Percentiles rank a stretch among this genome's conserved stretches.
phyloP scores from a whole-genome alignment of 2,797 vertebrate species.

The Enteromius fasciolatus region DNA sequence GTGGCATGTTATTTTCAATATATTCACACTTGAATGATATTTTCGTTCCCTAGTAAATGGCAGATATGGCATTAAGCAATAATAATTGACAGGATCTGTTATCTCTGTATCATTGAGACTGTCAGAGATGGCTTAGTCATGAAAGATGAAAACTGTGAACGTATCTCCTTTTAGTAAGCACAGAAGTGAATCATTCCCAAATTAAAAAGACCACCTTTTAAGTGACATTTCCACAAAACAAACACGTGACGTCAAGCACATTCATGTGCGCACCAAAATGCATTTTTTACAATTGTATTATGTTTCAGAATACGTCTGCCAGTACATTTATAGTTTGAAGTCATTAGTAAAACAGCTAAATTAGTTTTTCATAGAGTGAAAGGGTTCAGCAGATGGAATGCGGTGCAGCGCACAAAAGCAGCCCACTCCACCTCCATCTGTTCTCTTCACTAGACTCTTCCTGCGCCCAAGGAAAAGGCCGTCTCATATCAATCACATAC shows the following conservation, averaged over 20 bases:
- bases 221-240: background rate
- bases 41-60: background rate
- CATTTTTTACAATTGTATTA: background rate
- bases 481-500: conserved; percentile 43
- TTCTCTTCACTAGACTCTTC: conserved; percentile 44
- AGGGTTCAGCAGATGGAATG: conserved; percentile 54
- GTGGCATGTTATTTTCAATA: background rate
- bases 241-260: background rate
- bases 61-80: background rate
- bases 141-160: background rate
- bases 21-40: background rate
- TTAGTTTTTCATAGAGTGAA: conserved; percentile 32
- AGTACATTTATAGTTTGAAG: background rate
- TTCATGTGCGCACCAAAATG: background rate
- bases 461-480: conserved; percentile 34
- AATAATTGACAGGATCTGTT: conserved; percentile 15
- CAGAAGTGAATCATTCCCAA: conserved; percentile 13
- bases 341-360: background rate
- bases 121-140: conserved; percentile 20
- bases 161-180: background rate
- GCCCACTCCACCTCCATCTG: conserved; percentile 56
- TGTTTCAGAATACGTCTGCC: background rate
- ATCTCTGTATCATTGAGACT: background rate
- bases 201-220: background rate
- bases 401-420: conserved; percentile 45